Percentiles rank a stretch among this genome's conserved stretches.
These are phyloP conservation scores for Thaleichthys pacificus DNA, from an alignment of 2,797 vertebrate genomes.

Conservation along the genomic window DNA sequence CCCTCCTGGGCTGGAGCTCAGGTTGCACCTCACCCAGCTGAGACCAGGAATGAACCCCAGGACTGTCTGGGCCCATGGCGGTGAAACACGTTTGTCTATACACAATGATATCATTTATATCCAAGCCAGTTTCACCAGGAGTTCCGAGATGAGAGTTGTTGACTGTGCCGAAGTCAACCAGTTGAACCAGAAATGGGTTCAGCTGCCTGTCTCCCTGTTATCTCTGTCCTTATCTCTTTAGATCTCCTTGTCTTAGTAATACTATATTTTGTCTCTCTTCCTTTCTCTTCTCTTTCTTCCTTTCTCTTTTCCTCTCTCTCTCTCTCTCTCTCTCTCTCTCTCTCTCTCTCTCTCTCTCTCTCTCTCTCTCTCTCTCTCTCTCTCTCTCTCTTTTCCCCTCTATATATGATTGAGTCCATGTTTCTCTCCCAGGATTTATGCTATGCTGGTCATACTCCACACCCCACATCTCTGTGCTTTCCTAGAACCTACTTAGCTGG, in stretches of 20 bases:
- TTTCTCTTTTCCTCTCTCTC: constrained; percentile 35
- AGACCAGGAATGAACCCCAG: not conserved
- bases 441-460: too few species aligned
- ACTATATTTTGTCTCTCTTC: not conserved
- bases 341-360: constrained; percentile 1
- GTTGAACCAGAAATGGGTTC: not conserved
- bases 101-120: not conserved
- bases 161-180: not conserved
- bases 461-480: too few species aligned
- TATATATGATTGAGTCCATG: not conserved
- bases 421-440: too few species aligned
- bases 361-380: constrained; percentile 34
- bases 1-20: constrained; percentile 33
- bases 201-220: constrained; percentile 19
- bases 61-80: not conserved
- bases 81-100: not conserved
- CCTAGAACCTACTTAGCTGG: too few species aligned
- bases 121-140: not conserved
- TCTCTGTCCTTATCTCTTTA: not conserved
- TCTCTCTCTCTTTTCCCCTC: not conserved
- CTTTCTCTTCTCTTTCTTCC: constrained; percentile 52
- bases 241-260: constrained; percentile 20
- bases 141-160: not conserved
- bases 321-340: constrained; percentile 10
- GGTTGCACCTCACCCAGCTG: not conserved